Conservation (phyloP, 1,140 invertebrate genomes). For the Copidosoma floridanum region DNA sequence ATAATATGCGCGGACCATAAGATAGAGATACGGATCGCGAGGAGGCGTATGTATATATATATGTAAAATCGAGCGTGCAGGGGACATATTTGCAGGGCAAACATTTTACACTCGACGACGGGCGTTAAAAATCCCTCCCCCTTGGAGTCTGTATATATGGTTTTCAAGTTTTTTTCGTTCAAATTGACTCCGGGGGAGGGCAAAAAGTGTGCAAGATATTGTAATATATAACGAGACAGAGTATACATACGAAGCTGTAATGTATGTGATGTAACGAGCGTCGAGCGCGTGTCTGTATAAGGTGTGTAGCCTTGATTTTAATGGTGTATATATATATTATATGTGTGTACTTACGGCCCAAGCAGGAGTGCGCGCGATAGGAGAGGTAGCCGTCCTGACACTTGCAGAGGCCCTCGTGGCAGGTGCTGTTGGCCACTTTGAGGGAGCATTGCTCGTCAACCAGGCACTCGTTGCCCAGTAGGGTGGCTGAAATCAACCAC, state of each 20-base stretch:
- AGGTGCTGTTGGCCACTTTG: conserved; percentile 77
- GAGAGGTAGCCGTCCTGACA: conserved; percentile 79
- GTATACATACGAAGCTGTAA: conserved; percentile 24
- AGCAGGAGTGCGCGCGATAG: conserved; percentile 83
- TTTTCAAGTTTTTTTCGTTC: too few species aligned
- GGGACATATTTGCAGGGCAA: too few species aligned
- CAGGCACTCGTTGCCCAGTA: conserved; percentile 73
- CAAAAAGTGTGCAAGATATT: neutral
- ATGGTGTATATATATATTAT: conserved; percentile 25
- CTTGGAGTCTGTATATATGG: too few species aligned
- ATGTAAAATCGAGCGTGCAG: too few species aligned
- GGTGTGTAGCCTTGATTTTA: too few species aligned
- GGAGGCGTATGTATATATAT: too few species aligned
- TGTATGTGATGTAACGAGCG: conserved; percentile 33
- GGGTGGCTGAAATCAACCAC: conserved; percentile 68
- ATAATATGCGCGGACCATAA: too few species aligned
- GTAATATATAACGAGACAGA: neutral
- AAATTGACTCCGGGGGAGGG: neutral
- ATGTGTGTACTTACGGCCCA: conserved; percentile 80
- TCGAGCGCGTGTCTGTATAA: too few species aligned
- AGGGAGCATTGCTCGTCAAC: conserved; percentile 73
- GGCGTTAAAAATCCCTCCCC: too few species aligned
- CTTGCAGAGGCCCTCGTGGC: conserved; percentile 70
- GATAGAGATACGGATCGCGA: too few species aligned
- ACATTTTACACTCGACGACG: too few species aligned